Percentiles rank a stretch among this genome's conserved stretches.
Conservation (phyloP, 53 echinoderm and acorn worm genomes). For the Zoroaster sp. region DNA sequence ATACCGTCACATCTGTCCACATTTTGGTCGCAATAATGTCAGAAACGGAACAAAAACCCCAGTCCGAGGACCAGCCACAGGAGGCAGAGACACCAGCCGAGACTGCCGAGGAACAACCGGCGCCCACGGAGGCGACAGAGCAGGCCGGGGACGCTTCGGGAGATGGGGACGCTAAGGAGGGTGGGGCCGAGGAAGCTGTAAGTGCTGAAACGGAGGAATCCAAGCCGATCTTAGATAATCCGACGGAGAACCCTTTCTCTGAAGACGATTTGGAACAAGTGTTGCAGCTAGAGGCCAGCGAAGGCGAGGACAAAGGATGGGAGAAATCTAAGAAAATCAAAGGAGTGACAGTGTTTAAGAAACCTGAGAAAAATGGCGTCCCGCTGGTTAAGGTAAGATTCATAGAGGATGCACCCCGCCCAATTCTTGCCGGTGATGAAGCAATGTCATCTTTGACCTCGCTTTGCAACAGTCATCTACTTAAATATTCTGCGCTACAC, state of each 20-base stretch:
- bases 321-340: constrained; percentile 93
- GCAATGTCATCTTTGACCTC: background rate
- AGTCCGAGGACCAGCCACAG: constrained; percentile 68
- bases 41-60: constrained; percentile 77
- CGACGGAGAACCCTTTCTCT: constrained; percentile 88
- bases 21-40: constrained; percentile 73
- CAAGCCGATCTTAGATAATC: constrained; percentile 71
- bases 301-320: constrained; percentile 91
- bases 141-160: constrained; percentile 41
- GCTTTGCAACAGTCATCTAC: constrained; percentile 17
- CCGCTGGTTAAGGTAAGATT: constrained; percentile 87
- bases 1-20: constrained; percentile 24
- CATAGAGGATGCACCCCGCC: background rate
- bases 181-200: constrained; percentile 58
- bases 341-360: constrained; percentile 80
- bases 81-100: constrained; percentile 66
- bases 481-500: background rate
- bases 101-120: constrained; percentile 42
- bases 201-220: constrained; percentile 54
- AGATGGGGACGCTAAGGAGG: constrained; percentile 57
- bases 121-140: constrained; percentile 32
- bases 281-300: constrained; percentile 73
- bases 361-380: constrained; percentile 87
- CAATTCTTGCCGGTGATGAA: background rate
- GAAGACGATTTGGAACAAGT: constrained; percentile 92